A percentile compares a stretch with the other conserved stretches of the same genome.
These are phyloP conservation scores for Lepisosteus osseus DNA, from an alignment of 2,113 vertebrate genomes.

Conservation along the genomic window DNA sequence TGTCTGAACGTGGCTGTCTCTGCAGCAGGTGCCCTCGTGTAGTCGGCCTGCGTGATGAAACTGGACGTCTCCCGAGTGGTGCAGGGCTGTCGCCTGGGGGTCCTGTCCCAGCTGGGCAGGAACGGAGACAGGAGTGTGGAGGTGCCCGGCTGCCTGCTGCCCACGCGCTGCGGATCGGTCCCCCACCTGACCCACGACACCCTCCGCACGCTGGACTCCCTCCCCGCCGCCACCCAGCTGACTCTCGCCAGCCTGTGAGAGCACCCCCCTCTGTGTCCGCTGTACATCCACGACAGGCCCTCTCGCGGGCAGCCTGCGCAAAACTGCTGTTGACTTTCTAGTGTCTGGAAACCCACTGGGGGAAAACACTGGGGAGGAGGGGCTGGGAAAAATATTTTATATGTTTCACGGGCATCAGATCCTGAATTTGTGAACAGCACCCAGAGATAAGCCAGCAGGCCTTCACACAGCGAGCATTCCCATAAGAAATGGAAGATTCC, in stretches of 20 bases:
- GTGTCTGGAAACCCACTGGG: no score
- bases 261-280: not conserved
- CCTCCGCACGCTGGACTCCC: constrained; percentile 59
- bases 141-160: constrained; percentile 84
- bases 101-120: constrained; percentile 68
- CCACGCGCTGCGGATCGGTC: constrained; percentile 79
- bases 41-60: constrained; percentile 59
- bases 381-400: no score
- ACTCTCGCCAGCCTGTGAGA: constrained; percentile 77
- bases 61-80: constrained; percentile 68
- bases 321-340: no score
- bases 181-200: constrained; percentile 87
- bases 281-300: no score
- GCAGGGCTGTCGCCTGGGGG: constrained; percentile 74
- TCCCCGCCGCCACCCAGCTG: constrained; percentile 80
- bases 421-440: no score
- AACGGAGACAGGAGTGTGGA: constrained; percentile 61
- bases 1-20: no score
- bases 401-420: no score
- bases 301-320: no score
- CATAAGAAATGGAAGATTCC: no score
- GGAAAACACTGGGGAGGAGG: no score
- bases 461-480: no score
- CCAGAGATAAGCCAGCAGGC: no score
- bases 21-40: not conserved